Evolutionary conservation across 2,888 invertebrate species (phyloP), one percentile per base, ranked within the genome.

Genomic region (Chesias legatella): DNA sequence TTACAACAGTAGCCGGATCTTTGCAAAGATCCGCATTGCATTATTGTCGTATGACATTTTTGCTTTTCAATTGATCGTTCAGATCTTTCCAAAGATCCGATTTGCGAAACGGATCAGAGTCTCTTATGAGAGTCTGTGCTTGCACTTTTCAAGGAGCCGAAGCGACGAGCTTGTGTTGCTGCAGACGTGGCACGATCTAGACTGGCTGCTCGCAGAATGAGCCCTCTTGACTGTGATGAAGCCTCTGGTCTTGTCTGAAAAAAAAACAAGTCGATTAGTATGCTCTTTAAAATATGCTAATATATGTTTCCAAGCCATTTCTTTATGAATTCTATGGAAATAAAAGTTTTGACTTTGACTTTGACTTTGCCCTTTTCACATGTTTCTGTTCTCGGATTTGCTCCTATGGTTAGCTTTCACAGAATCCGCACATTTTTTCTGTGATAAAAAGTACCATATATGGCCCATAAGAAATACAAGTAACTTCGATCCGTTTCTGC

Each of bases 181-280:
- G 77, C 53, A 2, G 76, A 64, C 0, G 73, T 69, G 29, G 75
- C 84, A 0, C 86, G 73, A 56, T 89, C 88, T n/a, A 89, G 60
- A 35, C 88, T 88, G 0, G 88, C 84, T 0, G 88, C 88, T 42
- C 88, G 75, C 0, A 89, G 73, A 21, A 89, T 86, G 35, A 88
- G 60, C 0, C 88, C 88, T 33, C 86, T 63, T 1, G 86, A 83
- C 29, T 80, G 67, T 1, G 73, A 48, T 2, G 76, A 67, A 1
- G 68, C 60, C 10, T 79, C 77, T 36, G 77, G 63, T 33, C 67
- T 55, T 42, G 64, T 48, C 83, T 83, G 63, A 10, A 56, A 60
- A 39, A 28, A 10, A 27, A 34, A 25, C 10, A 13, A 13, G 38
- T 28, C 2, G 5, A 17, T 5, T 17, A 17, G 13, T 17, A 17